phyloP scores from a whole-genome alignment of 2,113 vertebrate species.

The Pachyramphus minor region DNA sequence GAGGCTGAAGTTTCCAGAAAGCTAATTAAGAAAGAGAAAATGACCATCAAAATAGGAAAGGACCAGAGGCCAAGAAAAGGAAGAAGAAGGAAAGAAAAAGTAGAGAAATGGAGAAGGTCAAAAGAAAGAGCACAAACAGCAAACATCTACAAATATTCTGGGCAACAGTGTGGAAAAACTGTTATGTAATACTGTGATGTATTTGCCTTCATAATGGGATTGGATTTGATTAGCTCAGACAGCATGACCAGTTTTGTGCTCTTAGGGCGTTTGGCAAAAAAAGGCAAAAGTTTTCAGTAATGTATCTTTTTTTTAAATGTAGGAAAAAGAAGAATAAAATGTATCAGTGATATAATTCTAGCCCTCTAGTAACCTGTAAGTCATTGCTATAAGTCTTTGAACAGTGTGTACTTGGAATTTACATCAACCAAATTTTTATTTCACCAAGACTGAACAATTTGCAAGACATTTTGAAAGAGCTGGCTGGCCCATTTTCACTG shows the following conservation, averaged over 20 bases:
- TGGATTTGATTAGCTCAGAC: background rate
- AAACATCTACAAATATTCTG: background rate
- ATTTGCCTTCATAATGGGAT: background rate
- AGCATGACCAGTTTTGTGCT: background rate
- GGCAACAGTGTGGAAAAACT: background rate
- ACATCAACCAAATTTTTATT: background rate
- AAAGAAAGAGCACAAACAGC: background rate
- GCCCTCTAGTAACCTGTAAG: background rate
- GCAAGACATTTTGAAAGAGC: background rate
- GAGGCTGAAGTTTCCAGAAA: background rate
- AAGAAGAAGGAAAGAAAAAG: background rate
- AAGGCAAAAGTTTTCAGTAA: background rate
- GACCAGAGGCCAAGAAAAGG: background rate
- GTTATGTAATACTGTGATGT: background rate
- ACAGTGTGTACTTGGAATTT: background rate
- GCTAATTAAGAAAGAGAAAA: background rate
- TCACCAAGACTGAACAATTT: background rate
- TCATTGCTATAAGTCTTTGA: background rate
- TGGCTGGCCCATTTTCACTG: background rate
- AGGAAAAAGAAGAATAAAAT: background rate
- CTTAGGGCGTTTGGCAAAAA: background rate
- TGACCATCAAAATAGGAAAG: background rate
- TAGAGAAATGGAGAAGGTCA: background rate
- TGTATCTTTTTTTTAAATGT: background rate
- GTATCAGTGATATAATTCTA: background rate